phyloP scores from a whole-genome alignment of 2,888 invertebrate species.

The Timandra comae region DNA sequence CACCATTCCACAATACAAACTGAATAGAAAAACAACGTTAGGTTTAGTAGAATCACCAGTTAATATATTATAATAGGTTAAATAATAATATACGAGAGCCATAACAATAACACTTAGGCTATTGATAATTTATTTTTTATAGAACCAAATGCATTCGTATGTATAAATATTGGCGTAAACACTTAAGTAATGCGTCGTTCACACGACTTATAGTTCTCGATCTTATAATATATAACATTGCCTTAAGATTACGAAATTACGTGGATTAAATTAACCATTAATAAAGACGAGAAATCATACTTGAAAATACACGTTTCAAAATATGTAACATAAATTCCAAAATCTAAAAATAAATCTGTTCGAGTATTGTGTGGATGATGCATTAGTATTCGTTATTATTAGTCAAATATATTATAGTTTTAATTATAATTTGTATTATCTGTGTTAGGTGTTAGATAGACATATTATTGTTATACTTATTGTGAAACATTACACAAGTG shows the following conservation, averaged over 20 bases:
- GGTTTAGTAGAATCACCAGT: constrained; percentile 8
- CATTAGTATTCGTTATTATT: not conserved
- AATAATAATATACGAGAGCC: constrained; percentile 37
- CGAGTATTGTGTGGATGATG: not conserved
- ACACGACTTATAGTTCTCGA: not conserved
- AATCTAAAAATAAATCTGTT: too few relatives aligned
- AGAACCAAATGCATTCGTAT: constrained; percentile 16
- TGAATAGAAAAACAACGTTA: constrained; percentile 6
- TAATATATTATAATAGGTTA: constrained; percentile 13
- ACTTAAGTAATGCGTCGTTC: not conserved
- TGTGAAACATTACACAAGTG: not conserved
- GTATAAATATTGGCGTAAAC: not conserved
- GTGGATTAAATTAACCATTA: too few relatives aligned
- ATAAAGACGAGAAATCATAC: too few relatives aligned
- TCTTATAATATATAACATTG: too few relatives aligned
- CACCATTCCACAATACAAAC: constrained; percentile 11
- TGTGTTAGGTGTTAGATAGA: constrained; percentile 1
- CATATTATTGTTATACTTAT: not conserved
- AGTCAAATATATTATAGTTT: not conserved
- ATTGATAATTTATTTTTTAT: constrained; percentile 21
- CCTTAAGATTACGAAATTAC: too few relatives aligned
- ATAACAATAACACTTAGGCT: constrained; percentile 26
- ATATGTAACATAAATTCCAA: too few relatives aligned
- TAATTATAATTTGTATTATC: not conserved
- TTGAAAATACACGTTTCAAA: too few relatives aligned